A percentile compares a stretch with the other conserved stretches of the same genome.
These are phyloP conservation scores for Paraplagusia blochii DNA, from an alignment of 2,113 vertebrate genomes.

Conservation along the genomic window DNA sequence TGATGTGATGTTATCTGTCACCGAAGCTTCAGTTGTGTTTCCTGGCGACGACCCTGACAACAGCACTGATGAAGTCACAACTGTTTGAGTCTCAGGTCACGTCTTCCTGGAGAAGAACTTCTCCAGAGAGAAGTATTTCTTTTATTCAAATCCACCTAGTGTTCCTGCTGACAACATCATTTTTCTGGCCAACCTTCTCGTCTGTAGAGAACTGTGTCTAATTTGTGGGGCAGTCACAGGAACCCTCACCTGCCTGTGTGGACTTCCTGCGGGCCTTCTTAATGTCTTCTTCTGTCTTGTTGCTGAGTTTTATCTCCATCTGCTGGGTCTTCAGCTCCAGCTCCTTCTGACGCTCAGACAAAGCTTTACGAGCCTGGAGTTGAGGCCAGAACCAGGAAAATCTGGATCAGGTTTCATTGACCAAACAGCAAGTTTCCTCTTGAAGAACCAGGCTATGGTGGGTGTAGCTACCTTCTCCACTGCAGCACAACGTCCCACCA, in stretches of 20 bases:
- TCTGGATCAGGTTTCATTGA: neutral
- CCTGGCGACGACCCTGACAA: too few relatives aligned
- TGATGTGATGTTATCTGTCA: too few relatives aligned
- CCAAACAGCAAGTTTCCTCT: too few relatives aligned
- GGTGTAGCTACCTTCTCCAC: conserved; percentile 88
- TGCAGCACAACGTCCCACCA: conserved; percentile 83
- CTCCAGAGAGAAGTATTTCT: neutral
- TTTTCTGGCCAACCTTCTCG: too few relatives aligned
- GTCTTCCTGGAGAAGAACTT: too few relatives aligned
- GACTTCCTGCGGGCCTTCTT: conserved; percentile 97
- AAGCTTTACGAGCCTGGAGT: conserved; percentile 86
- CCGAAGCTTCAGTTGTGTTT: too few relatives aligned
- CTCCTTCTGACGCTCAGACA: conserved; percentile 93
- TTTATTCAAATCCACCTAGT: neutral
- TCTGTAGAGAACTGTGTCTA: too few relatives aligned
- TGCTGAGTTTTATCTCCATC: conserved; percentile 93
- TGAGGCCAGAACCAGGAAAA: neutral
- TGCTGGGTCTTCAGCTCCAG: conserved; percentile 96
- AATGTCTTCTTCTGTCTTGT: conserved; percentile 96
- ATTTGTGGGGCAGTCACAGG: too few relatives aligned
- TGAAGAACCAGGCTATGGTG: too few relatives aligned
- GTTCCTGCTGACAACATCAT: conserved; percentile 19
- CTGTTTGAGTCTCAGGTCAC: too few relatives aligned
- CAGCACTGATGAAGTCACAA: too few relatives aligned
- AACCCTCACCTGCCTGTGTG: conserved; percentile 90